Conservation (phyloP, 2,113 vertebrate species). For the Balaenoptera acutorostrata region DNA sequence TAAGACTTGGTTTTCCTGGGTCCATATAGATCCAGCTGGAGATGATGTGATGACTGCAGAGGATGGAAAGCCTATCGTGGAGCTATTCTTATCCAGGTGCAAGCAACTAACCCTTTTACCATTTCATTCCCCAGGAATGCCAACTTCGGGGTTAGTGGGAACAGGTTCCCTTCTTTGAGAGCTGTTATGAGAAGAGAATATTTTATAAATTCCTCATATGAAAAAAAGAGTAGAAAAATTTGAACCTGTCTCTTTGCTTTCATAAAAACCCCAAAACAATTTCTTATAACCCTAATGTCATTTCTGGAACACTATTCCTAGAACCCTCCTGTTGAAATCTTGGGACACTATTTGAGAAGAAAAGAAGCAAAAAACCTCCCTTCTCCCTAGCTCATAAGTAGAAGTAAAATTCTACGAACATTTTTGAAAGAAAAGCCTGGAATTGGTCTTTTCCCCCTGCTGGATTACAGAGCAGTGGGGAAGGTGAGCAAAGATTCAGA, state of each 20-base stretch:
- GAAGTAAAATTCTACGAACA: neutral
- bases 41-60: neutral
- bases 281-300: neutral
- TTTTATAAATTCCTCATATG: neutral
- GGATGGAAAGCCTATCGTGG: too few species aligned
- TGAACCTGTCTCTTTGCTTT: neutral
- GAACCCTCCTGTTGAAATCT: neutral
- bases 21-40: rapidly evolving
- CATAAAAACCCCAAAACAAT: neutral
- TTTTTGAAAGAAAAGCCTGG: neutral
- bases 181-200: neutral
- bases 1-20: neutral
- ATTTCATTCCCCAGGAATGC: neutral
- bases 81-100: neutral
- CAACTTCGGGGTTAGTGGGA: rapidly evolving
- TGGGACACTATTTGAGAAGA: neutral
- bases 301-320: neutral
- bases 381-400: neutral
- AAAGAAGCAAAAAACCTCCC: neutral
- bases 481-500: neutral
- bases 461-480: neutral
- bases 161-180: neutral
- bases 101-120: rapidly evolving
- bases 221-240: neutral
- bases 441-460: neutral